Evolutionary conservation across 2,113 vertebrate genomes (phyloP), one percentile per base, ranked within the genome.

Genomic region (Plecotus auritus): DNA sequence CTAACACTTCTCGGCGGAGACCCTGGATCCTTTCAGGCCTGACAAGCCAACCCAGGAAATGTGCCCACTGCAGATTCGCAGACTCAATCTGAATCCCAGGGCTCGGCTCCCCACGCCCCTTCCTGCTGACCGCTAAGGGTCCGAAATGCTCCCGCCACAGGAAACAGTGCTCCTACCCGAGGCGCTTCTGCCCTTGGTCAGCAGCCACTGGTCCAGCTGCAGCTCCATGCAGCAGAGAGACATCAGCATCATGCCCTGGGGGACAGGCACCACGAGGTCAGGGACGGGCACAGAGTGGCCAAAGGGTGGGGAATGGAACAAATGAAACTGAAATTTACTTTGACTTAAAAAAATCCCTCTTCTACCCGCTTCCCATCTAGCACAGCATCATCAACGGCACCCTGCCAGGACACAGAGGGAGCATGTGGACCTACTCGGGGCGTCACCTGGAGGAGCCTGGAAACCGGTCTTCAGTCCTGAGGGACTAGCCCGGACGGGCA

Each of bases 141-240:
- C 64, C 42, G 70, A 32, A 76, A 91, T 49, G 76, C 70, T 20
- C 35, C 32, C 17, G 18, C 12, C 32, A 56, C 2, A 22, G 73
- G 51, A 32, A 13, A 54, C 13, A 32, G 20, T 32, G n/a, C n/a
- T 82, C 98, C 98, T 97, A 99, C 99, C 98, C 88, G 98, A 83
- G 37, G 98, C 98, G 86, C 96, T 99, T 96, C 99, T 99, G 77
- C 99, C 98, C 97, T 99, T 99, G 13, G 98, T 99, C 97, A 99
- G 98, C 13, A 99, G 98, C 99, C 99, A 99, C 90, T 99, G 99
- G 93, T 99, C 99, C 97, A 99, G 96, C 85, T 99, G 99, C 56
- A 99, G 97, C 93, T 99, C 99, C 99, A 99, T 99, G 97, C 99
- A 99, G 9, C 98, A 99, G 18, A 99, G 98, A 90, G 99, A 99